Evolutionary conservation across 2,888 invertebrate species (phyloP), one percentile per base, ranked within the genome.

Genomic region (Ectemnius cavifrons): DNA sequence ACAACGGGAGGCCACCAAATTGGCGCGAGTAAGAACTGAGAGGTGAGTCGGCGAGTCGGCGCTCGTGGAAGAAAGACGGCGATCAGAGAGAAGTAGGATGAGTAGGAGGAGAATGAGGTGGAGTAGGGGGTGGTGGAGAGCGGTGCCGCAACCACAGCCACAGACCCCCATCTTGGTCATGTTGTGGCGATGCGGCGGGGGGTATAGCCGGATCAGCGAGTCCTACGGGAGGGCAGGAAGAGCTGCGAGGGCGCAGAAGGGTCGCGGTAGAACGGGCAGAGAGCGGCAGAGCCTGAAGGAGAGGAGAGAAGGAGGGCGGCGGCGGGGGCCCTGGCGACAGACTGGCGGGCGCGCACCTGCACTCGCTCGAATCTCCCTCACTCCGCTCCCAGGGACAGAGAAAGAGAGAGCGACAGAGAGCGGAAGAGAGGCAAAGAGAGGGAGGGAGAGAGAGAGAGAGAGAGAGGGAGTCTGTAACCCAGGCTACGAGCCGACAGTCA

Each of bases 321-420:
- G 79, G 79, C 81, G 78, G 80, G 79, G 84, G 79, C 80, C 82
- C 87, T 89, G 89, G 89, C 89, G 89, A 89, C 89, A 89, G 89
- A 89, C 89, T 89, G 89, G 89, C 89, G 89, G 89, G 85, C 86
- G 88, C 89, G 88, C 89, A 89, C 89, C 89, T 89, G 89, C 89
- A 85, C 85, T 88, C 87, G 85, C 80, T 81, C 71, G 81, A 37
- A 11, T 37, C 37, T 37, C 37, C 37, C 76, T 72, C 82, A 14
- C 52, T 14, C 52, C 52, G 52, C 52, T 16, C 14, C 52, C 52
- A 16, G n/a, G 8, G 14, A 14, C 52, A 13, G n/a, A 52, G 52
- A 14, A 16, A 14, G 52, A 52, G 52, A 52, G 37, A 37, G 8
- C 8, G 37, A 37, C 8, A 37, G 37, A 37, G 37, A 37, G 37